Conservation (phyloP, 2,113 vertebrate species). For the Myanophis thanlyinensis region DNA sequence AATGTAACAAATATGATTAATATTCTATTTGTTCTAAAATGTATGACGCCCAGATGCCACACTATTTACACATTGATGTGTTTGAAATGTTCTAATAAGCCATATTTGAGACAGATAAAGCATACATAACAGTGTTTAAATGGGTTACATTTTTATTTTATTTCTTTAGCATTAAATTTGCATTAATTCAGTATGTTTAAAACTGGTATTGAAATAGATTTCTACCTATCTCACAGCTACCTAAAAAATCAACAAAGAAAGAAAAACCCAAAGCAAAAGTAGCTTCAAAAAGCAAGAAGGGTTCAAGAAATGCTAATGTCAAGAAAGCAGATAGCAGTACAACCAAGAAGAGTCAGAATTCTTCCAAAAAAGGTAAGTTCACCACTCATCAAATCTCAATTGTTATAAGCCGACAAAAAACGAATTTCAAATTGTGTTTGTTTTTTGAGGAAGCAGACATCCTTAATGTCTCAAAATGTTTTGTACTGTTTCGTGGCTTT, state of each 20-base stretch:
- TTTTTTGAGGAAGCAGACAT: background rate
- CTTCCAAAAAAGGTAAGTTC: constrained; percentile 78
- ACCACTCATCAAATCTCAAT: background rate
- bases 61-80: too few species aligned
- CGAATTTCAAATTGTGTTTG: background rate
- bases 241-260: constrained; percentile 80
- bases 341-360: constrained; percentile 81
- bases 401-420: background rate
- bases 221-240: constrained; percentile 69
- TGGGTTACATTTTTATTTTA: background rate
- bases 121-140: background rate
- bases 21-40: too few species aligned
- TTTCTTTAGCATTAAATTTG: background rate
- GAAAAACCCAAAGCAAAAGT: constrained; percentile 71
- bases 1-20: too few species aligned
- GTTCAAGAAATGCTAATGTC: constrained; percentile 80
- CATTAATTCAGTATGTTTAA: background rate
- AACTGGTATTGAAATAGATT: background rate
- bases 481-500: background rate
- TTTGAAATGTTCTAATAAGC: background rate
- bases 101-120: background rate
- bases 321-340: constrained; percentile 98
- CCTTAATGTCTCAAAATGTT: background rate
- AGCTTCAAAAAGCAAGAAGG: constrained; percentile 73
- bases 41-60: too few species aligned